phyloP scores from a whole-genome alignment of 2,113 vertebrate genomes.

The Ciconia boyciana region DNA sequence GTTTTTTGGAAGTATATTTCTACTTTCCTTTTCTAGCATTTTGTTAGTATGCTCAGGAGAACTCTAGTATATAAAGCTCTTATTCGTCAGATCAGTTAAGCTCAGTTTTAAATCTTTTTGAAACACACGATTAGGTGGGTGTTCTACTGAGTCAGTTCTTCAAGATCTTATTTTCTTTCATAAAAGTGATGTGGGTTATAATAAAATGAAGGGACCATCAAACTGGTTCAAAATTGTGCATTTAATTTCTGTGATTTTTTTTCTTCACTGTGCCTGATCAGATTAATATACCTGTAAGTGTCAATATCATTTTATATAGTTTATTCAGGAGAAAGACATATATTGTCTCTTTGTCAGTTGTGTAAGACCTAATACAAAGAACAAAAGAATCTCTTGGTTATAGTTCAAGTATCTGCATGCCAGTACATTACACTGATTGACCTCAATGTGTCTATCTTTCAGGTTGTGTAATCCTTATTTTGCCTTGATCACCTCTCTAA shows the following conservation, averaged over 20 bases:
- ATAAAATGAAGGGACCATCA: not conserved
- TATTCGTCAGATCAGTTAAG: not conserved
- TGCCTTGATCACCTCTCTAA: not conserved
- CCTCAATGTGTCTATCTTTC: not conserved
- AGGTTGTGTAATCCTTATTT: not conserved
- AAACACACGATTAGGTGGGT: slow-evolving; percentile 5
- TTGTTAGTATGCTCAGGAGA: not conserved
- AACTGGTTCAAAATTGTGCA: not conserved
- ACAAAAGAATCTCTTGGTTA: not conserved
- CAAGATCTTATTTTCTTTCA: slow-evolving; percentile 1
- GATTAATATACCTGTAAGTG: not conserved
- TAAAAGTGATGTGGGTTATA: not conserved
- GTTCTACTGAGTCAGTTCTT: not conserved
- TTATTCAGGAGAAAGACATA: not conserved
- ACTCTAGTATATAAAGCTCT: not conserved
- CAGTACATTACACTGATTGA: not conserved
- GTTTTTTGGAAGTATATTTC: not conserved
- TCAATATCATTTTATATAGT: not conserved
- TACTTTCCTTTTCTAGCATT: not conserved
- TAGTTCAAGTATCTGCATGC: not conserved
- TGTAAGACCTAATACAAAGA: not conserved
- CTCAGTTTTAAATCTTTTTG: slow-evolving; percentile 1
- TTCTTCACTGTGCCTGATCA: not conserved
- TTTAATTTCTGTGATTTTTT: not conserved
- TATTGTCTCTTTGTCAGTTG: not conserved